A percentile compares a stretch with the other conserved stretches of the same genome.
Conservation (phyloP, 2,888 invertebrate species). For the Megastigmus dorsalis region DNA sequence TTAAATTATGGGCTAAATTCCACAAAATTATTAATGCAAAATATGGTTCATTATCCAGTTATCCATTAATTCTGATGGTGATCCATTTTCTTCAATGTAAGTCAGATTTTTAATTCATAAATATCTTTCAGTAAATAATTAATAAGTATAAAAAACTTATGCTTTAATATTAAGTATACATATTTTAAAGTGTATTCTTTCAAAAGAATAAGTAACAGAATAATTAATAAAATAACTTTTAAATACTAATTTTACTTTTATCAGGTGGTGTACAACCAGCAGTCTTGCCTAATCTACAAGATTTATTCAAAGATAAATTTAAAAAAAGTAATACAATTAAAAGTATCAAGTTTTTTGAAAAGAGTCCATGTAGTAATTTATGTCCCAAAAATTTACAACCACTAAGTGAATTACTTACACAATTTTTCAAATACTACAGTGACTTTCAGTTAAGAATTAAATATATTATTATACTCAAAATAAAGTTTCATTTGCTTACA, state of each 20-base stretch:
- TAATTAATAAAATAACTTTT: too few relatives aligned
- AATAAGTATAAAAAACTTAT: too few relatives aligned
- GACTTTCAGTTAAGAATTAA: slow-evolving; percentile 85
- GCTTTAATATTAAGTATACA: too few relatives aligned
- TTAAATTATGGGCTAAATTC: slow-evolving; percentile 27
- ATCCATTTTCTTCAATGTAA: slow-evolving; percentile 26
- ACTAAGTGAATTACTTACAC: slow-evolving; percentile 87
- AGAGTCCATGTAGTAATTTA: slow-evolving; percentile 72
- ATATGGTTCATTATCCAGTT: slow-evolving; percentile 16
- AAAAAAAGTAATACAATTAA: slow-evolving; percentile 76
- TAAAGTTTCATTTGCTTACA: slow-evolving; percentile 6
- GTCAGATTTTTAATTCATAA: not conserved
- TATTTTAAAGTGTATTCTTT: too few relatives aligned
- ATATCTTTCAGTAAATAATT: too few relatives aligned
- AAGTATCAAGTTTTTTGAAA: slow-evolving; percentile 81
- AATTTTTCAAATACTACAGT: slow-evolving; percentile 92
- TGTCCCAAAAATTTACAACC: slow-evolving; percentile 82
- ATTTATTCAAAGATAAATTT: slow-evolving; percentile 82
- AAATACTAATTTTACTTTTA: not conserved
- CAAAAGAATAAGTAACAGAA: too few relatives aligned
- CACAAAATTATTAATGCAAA: not conserved
- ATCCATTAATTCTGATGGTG: not conserved
- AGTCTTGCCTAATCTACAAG: slow-evolving; percentile 88
- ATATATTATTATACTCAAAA: slow-evolving; percentile 7
- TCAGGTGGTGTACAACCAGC: slow-evolving; percentile 84